These are phyloP conservation scores for Ascaphus truei DNA, from an alignment of 2,113 vertebrate species.

Conservation along the genomic window DNA sequence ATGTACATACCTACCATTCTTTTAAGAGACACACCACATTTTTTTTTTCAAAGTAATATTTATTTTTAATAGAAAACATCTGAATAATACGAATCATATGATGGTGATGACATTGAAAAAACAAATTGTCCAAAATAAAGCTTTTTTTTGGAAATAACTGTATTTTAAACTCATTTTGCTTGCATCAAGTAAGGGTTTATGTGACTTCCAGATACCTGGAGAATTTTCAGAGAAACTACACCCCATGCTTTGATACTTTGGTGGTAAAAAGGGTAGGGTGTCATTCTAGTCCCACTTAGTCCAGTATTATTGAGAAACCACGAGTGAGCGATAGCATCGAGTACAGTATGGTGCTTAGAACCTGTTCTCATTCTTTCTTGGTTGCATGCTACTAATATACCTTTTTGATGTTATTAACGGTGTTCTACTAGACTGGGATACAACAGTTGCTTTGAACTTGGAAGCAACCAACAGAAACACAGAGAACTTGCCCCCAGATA, in stretches of 20 bases:
- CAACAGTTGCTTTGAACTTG: background rate
- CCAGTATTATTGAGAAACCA: constrained; percentile 7
- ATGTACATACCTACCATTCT: background rate
- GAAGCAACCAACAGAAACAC: background rate
- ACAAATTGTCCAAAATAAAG: background rate
- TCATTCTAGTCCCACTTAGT: background rate
- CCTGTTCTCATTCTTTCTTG: background rate
- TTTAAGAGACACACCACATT: too few species aligned
- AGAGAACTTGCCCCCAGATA: too few species aligned
- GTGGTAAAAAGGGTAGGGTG: background rate
- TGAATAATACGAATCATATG: background rate
- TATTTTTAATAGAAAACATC: too few species aligned
- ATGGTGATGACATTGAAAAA: background rate
- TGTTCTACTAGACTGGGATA: too few species aligned
- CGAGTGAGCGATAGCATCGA: background rate
- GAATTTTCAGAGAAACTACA: constrained; percentile 14
- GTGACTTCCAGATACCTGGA: background rate
- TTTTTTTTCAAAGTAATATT: too few species aligned
- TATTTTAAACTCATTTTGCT: constrained; percentile 7
- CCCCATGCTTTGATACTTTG: constrained; percentile 2
- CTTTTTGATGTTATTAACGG: too few species aligned
- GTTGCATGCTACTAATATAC: background rate
- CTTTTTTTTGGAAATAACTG: constrained; percentile 14
- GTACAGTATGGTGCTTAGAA: too few species aligned
- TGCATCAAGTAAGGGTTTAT: constrained; percentile 10